These are phyloP conservation scores for Pachliopta kotzebuea DNA, from an alignment of 2,888 invertebrate species.

Conservation along the genomic window DNA sequence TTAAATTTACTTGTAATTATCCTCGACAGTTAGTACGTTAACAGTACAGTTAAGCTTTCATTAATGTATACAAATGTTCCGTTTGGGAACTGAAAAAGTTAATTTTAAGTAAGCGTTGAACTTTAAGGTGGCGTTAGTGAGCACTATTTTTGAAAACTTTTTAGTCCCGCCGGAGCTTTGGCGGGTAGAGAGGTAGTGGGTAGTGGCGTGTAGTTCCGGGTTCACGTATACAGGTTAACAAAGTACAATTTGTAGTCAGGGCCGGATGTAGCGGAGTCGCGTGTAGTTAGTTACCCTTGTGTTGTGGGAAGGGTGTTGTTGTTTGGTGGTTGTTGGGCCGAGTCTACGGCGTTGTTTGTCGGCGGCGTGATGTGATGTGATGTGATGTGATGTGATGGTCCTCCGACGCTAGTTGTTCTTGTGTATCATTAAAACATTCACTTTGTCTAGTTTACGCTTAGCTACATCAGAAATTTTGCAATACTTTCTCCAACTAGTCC, in stretches of 20 bases:
- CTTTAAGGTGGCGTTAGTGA: not conserved
- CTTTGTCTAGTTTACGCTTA: slow-evolving; percentile 51
- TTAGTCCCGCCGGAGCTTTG: not conserved
- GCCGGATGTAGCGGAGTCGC: slow-evolving; percentile 52
- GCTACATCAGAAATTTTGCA: slow-evolving; percentile 52
- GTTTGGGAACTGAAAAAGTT: not conserved
- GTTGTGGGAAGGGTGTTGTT: slow-evolving; percentile 45
- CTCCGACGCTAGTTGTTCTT: slow-evolving; percentile 46
- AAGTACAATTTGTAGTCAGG: slow-evolving; percentile 69
- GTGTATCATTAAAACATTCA: slow-evolving; percentile 53
- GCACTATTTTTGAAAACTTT: not conserved
- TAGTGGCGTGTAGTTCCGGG: slow-evolving; percentile 39
- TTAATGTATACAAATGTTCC: not conserved
- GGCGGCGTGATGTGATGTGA: slow-evolving; percentile 59
- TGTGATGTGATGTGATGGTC: slow-evolving; percentile 71
- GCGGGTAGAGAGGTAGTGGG: not conserved
- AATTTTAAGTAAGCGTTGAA: not conserved
- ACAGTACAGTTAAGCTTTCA: slow-evolving; percentile 1
- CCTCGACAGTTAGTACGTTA: not conserved
- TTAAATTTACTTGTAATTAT: not conserved
- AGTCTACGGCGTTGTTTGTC: slow-evolving; percentile 37
- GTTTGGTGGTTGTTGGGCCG: slow-evolving; percentile 49
- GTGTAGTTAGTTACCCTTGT: slow-evolving; percentile 67
- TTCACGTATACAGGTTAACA: slow-evolving; percentile 56
- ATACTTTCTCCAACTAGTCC: slow-evolving; percentile 69